Base-by-base conservation (phyloP, 2,888 invertebrate species). In the Trypoxylon attenuatum region DNA sequence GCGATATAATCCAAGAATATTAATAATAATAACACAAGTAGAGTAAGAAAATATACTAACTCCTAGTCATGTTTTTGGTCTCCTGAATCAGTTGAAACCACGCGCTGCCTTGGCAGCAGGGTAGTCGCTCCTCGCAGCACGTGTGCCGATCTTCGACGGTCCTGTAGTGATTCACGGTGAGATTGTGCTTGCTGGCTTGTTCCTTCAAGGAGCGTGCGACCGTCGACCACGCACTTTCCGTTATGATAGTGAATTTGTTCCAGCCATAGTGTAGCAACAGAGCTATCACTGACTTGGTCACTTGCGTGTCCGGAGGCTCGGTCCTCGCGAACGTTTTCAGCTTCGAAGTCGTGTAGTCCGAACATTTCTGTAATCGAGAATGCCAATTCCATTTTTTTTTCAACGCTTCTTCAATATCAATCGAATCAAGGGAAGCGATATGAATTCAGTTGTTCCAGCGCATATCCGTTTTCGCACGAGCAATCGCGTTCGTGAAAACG, bases 281-380 rank as follows among this genome's bases (percentile, higher is more conserved):
- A 0, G 98, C 93, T 86, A 99, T 92, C 78, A 98, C 94, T 45
- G 98, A 98, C 89, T 97, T 97, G 62, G 96, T 96, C 69, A 98
- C 96, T 91, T 97, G 97, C 39, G 94, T 96, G 82, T 97, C 95
- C 38, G 97, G 96, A 21, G 98, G 97, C 87, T 96, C 96, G 27
- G 97, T 94, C 83, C 98, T 91, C 38, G 96, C 96, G 88, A 98
- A 98, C 64, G 97, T 97, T 66, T 95, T 93, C 84, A 96, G 93
- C 69, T 90, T 90, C 33, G 97, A 96, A 15, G 96, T 95, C 87
- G 92, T 92, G 84, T 95, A 93, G 88, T 97, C 97, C 18, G 96
- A 94, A 89, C 98, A 98, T 94, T 95, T 97, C 97, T 97, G 90
- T 62, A 92, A 91, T 77, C 59, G n/a, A 82, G 77, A 69, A 74